phyloP scores from a whole-genome alignment of 2,888 invertebrate genomes.

The Monoplex corrugatus region DNA sequence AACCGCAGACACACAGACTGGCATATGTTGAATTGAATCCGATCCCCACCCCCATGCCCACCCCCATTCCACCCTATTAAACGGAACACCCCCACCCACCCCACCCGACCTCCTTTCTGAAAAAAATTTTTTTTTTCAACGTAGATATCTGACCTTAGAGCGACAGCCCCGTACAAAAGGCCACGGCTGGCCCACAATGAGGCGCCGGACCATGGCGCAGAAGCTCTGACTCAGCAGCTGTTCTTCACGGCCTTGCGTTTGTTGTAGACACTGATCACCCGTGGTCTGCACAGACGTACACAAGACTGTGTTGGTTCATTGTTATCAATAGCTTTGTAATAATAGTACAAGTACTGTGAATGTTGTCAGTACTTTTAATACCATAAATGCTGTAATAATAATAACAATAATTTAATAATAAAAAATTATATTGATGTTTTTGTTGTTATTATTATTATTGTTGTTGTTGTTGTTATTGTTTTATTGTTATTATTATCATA shows the following conservation, averaged over 20 bases:
- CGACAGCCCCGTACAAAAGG: constrained; percentile 47
- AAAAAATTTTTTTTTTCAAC: background rate
- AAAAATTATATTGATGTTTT: background rate
- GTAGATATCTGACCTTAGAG: constrained; percentile 33
- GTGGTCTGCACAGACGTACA: constrained; percentile 35
- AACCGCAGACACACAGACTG: no score
- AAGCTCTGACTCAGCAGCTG: constrained; percentile 46
- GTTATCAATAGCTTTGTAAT: no score
- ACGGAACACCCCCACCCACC: no score
- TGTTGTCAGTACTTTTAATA: no score
- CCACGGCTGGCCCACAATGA: constrained; percentile 39
- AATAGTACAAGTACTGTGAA: no score
- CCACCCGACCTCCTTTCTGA: background rate
- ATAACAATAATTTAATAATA: background rate
- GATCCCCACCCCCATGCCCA: background rate
- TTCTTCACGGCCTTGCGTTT: constrained; percentile 52
- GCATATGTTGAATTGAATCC: no score
- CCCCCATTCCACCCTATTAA: background rate
- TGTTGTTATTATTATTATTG: background rate
- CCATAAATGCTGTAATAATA: background rate
- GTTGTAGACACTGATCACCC: constrained; percentile 55
- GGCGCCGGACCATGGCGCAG: constrained; percentile 34
- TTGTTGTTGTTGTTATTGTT: no score
- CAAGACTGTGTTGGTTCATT: no score
- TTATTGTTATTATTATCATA: no score